Base-by-base conservation (phyloP, 2,113 vertebrate genomes). In the Sisor rabdophorus region DNA sequence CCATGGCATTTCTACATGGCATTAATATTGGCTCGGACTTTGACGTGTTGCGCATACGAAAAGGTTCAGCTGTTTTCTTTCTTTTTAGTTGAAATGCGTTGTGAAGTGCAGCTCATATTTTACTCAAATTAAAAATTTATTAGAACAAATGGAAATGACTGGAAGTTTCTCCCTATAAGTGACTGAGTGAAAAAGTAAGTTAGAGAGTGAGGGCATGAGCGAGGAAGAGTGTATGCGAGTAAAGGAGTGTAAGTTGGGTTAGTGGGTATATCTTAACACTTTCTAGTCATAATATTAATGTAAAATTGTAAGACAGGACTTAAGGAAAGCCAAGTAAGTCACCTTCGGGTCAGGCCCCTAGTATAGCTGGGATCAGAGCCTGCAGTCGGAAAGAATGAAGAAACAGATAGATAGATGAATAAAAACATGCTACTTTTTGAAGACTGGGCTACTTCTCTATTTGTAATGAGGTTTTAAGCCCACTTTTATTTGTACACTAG, bases 1-100 rank as follows among this genome's bases (percentile, higher is more conserved):
- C 76, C 65, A 69, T 80, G 84, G 79, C 84, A 84, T 84, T 83
- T 84, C 80, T 81, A 81, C 78, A 79, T 82, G 82, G 71, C 80
- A 77, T 82, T 82, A 81, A 85, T 82, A 80, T 79, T 75, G 72
- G 78, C 80, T 81, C 76, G 73, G 73, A 82, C 73, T 70, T 81
- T 32, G 55, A 79, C 65, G 82, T 82, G 84, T 77, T 60, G 61
- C 54, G 79, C 80, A 84, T 84, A 64, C 55, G 56, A 83, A 84
- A 71, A 60, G 63, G 26, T 64, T 72, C 9, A 28, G 47, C 8
- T 69, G 47, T 11, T 17, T 28, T 48, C 63, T 30, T 5, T 30
- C 32, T 61, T 47, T 76, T 52, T 67, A 53, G 28, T 22, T 64
- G 22, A 47, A 55, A 74, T 69, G 22, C 59, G 20, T 52, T 60